These are phyloP conservation scores for Schizopygopsis pylzovi DNA, from an alignment of 2,797 vertebrate species.

Conservation along the genomic window DNA sequence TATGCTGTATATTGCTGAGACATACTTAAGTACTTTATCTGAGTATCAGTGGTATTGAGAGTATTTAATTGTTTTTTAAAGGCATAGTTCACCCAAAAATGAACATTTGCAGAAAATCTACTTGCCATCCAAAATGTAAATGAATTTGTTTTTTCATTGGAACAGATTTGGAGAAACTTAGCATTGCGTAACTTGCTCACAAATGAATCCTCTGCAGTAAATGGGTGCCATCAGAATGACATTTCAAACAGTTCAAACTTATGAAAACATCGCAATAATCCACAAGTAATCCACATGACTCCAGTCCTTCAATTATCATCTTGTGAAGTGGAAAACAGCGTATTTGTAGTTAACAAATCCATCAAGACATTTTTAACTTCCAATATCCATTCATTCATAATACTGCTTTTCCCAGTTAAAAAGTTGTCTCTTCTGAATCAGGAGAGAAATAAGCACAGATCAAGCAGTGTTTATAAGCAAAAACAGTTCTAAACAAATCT, in stretches of 20 bases:
- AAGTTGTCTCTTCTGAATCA: background rate
- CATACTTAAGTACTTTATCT: background rate
- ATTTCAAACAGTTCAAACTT: background rate
- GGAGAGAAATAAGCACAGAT: background rate
- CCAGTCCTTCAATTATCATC: background rate
- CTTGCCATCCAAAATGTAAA: background rate
- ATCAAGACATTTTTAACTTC: background rate
- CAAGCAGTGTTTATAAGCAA: background rate
- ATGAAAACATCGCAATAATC: background rate
- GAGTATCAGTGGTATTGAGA: background rate
- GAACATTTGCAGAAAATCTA: background rate
- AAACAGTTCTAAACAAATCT: background rate
- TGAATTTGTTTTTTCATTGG: background rate
- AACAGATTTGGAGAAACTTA: background rate
- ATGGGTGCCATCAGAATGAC: background rate
- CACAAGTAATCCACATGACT: background rate
- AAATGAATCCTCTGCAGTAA: background rate
- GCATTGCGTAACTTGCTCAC: background rate
- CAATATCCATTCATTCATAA: background rate
- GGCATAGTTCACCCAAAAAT: background rate
- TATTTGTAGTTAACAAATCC: background rate
- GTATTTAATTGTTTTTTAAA: background rate
- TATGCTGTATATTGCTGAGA: slow-evolving; percentile 48
- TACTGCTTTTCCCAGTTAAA: background rate
- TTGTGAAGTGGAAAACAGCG: background rate